A percentile compares a stretch with the other conserved stretches of the same genome.
Evolutionary conservation across 2,113 vertebrate species (phyloP).

Genomic region (Cavia aperea): DNA sequence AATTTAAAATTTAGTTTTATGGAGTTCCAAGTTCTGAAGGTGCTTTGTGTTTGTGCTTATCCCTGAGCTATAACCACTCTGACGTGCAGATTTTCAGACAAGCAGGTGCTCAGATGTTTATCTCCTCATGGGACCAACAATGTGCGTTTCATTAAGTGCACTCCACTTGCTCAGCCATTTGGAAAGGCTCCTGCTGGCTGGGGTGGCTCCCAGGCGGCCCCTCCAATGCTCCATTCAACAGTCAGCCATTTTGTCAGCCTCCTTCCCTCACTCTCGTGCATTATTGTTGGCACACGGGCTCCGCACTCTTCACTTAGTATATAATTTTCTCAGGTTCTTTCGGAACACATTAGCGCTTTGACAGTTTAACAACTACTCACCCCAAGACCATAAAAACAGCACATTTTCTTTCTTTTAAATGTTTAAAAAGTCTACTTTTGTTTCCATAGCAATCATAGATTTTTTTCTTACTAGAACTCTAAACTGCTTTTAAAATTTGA

Average conservation of each 20-base stretch:
- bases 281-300: background rate
- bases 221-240: background rate
- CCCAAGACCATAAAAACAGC: background rate
- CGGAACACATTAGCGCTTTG: background rate
- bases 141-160: background rate
- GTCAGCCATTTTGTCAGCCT: background rate
- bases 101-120: accelerated
- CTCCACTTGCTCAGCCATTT: background rate
- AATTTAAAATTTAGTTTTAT: background rate
- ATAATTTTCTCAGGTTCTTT: background rate
- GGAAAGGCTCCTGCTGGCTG: background rate
- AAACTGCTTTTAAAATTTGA: background rate
- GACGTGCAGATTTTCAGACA: background rate
- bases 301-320: background rate
- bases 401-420: background rate
- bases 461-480: background rate
- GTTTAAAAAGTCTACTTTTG: background rate
- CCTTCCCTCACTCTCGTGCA: background rate
- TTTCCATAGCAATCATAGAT: background rate
- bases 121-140: background rate
- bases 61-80: background rate
- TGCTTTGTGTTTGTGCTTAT: background rate
- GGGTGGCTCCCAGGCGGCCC: background rate
- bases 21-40: background rate
- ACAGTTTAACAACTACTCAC: background rate